These are phyloP conservation scores for Hylaea fasciaria DNA, from an alignment of 2,888 invertebrate species.

Conservation along the genomic window DNA sequence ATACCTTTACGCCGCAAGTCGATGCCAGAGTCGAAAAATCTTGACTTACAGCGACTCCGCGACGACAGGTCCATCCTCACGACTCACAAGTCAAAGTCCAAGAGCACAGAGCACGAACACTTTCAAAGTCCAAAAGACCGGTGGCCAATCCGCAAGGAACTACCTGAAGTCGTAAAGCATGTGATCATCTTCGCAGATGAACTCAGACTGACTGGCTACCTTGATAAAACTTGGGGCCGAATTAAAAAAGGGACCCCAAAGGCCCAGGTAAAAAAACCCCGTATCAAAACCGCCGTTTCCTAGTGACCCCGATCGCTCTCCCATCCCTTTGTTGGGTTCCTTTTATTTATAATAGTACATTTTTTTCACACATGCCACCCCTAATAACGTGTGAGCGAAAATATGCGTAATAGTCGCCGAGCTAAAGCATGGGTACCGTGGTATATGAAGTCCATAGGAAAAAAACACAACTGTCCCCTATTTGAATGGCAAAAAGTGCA, in stretches of 20 bases:
- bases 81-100: slow-evolving; percentile 41
- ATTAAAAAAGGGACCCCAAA: slow-evolving; percentile 76
- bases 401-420: slow-evolving; percentile 80
- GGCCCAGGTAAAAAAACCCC: slow-evolving; percentile 82
- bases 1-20: slow-evolving; percentile 82
- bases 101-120: slow-evolving; percentile 41
- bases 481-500: slow-evolving; percentile 85
- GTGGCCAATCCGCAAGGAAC: slow-evolving; percentile 67
- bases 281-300: slow-evolving; percentile 84
- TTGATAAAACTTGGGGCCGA: slow-evolving; percentile 68
- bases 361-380: slow-evolving; percentile 84
- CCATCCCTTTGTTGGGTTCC: slow-evolving; percentile 81
- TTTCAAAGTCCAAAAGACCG: slow-evolving; percentile 59
- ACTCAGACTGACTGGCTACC: slow-evolving; percentile 83
- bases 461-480: slow-evolving; percentile 81
- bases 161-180: slow-evolving; percentile 63
- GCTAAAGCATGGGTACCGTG: slow-evolving; percentile 56
- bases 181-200: slow-evolving; percentile 84
- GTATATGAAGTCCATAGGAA: slow-evolving; percentile 58
- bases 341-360: slow-evolving; percentile 84
- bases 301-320: slow-evolving; percentile 85
- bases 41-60: slow-evolving; percentile 84
- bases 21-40: slow-evolving; percentile 85
- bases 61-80: slow-evolving; percentile 78
- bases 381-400: slow-evolving; percentile 82